Evolutionary conservation across 2,888 invertebrate species (phyloP), one percentile per base, ranked within the genome.

Genomic region (Cheiracanthium punctorium): DNA sequence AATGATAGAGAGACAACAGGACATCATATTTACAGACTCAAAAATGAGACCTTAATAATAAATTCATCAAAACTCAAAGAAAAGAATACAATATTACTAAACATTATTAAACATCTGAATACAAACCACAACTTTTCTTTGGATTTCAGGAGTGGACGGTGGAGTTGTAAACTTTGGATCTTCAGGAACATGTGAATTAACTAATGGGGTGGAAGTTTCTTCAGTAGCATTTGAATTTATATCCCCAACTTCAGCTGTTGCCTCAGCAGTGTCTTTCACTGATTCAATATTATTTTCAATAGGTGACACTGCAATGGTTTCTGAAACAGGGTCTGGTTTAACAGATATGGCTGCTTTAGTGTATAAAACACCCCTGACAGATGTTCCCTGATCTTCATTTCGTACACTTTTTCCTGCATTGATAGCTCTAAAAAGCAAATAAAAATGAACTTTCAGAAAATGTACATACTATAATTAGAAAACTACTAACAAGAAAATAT

Each of bases 321-420:
- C 72, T 10, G 14, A 37, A n/a, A 41, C 41, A 17, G 37, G 30
- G 24, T 71, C 82, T n/a, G 69, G 33, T 30, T 74, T 85, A 1
- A 52, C 41, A 30, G 75, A 76, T 14, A 80, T 64, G 41, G 79
- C 70, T 0, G 48, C 69, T 8, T 64, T 37, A 33, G 79, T 76
- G 69, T 77, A 75, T 58, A 92, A 88, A 8, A 90, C 85, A 17
- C 91, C 91, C 37, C 89, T 88, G 71, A 90, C 90, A 48, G 91
- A 89, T n/a, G 91, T 87, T 0, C 95, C 95, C 91, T 96, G 95
- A 91, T 96, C 96, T 91, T 96, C 96, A 91, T 96, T 96, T 93
- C 94, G 94, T 80, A 93, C 93, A 32, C 95, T 95, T 91, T 96
- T 96, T 0, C 96, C 96, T n/a, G 95, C 95, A 92, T 96, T 96